These are phyloP conservation scores for Leptinotarsa defecta DNA, from an alignment of 1,140 invertebrate genomes.

Conservation along the genomic window DNA sequence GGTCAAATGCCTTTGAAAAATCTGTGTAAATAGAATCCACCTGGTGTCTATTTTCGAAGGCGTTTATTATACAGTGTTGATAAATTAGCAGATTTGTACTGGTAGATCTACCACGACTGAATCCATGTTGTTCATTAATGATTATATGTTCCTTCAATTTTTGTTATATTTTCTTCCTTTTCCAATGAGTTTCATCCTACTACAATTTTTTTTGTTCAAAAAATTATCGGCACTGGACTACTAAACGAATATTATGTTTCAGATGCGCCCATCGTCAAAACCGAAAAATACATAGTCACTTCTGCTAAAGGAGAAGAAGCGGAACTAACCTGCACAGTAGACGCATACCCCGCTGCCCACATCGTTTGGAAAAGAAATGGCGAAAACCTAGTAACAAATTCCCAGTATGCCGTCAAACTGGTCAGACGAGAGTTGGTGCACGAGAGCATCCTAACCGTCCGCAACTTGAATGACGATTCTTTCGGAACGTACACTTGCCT, in stretches of 20 bases:
- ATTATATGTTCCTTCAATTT: too few species aligned
- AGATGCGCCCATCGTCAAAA: slow-evolving; percentile 44
- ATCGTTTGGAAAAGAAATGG: slow-evolving; percentile 44
- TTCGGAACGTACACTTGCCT: slow-evolving; percentile 46
- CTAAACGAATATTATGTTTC: slow-evolving; percentile 23
- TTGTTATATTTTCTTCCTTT: too few species aligned
- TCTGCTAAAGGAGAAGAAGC: slow-evolving; percentile 41
- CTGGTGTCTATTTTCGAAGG: too few species aligned
- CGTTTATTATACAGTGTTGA: too few species aligned
- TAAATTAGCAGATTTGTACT: too few species aligned
- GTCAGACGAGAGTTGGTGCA: slow-evolving; percentile 27
- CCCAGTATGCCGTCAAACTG: slow-evolving; percentile 31
- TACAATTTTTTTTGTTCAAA: too few species aligned
- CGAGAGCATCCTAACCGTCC: slow-evolving; percentile 38
- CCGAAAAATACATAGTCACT: slow-evolving; percentile 44
- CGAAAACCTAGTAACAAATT: slow-evolving; percentile 32
- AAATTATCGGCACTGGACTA: not conserved
- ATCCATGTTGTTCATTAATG: too few species aligned
- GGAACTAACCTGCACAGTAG: slow-evolving; percentile 45
- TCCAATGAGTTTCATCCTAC: too few species aligned
- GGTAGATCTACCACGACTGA: too few species aligned
- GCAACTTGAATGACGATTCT: slow-evolving; percentile 38
- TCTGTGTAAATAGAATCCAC: too few species aligned
- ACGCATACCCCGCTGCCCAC: slow-evolving; percentile 40
- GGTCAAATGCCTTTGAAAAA: too few species aligned